These are phyloP conservation scores for Anoplophora glabripennis DNA, from an alignment of 1,140 invertebrate genomes.

Conservation along the genomic window DNA sequence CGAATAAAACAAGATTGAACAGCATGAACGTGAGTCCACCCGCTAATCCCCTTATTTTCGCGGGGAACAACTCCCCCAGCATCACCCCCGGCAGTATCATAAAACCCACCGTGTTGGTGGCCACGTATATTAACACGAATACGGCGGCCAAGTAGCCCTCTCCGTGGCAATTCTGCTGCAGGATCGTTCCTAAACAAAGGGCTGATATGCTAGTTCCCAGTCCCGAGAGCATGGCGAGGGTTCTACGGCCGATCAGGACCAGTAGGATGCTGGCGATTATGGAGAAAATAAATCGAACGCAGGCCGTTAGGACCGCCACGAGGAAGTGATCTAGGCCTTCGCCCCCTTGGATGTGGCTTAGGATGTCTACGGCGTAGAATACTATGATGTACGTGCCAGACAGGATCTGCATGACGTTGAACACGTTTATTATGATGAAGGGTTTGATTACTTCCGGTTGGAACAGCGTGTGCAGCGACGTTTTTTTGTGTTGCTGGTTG, in stretches of 20 bases:
- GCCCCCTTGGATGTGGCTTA: constrained; percentile 45
- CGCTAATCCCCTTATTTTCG: constrained; percentile 50
- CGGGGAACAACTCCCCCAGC: constrained; percentile 68
- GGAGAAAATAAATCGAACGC: constrained; percentile 61
- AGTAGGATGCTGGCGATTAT: constrained; percentile 62
- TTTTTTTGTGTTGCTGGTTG: constrained; percentile 45
- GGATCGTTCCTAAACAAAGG: constrained; percentile 55
- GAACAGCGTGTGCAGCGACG: constrained; percentile 49
- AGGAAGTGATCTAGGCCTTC: constrained; percentile 50
- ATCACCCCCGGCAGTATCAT: constrained; percentile 68
- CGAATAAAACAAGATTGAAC: constrained; percentile 65
- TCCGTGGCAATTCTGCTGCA: constrained; percentile 48
- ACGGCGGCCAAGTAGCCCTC: constrained; percentile 50
- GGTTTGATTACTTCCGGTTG: constrained; percentile 65
- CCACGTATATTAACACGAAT: constrained; percentile 63
- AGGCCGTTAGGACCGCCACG: constrained; percentile 64
- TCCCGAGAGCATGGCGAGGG: constrained; percentile 62
- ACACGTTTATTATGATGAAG: constrained; percentile 65
- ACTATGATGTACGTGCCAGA: constrained; percentile 72
- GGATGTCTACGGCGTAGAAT: constrained; percentile 71
- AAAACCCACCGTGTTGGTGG: constrained; percentile 67
- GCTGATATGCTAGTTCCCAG: constrained; percentile 62
- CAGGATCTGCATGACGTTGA: constrained; percentile 67
- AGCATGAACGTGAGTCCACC: constrained; percentile 68
- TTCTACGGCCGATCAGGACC: constrained; percentile 59